Conservation (phyloP, 2,797 vertebrate species). For the Pterois miles region DNA sequence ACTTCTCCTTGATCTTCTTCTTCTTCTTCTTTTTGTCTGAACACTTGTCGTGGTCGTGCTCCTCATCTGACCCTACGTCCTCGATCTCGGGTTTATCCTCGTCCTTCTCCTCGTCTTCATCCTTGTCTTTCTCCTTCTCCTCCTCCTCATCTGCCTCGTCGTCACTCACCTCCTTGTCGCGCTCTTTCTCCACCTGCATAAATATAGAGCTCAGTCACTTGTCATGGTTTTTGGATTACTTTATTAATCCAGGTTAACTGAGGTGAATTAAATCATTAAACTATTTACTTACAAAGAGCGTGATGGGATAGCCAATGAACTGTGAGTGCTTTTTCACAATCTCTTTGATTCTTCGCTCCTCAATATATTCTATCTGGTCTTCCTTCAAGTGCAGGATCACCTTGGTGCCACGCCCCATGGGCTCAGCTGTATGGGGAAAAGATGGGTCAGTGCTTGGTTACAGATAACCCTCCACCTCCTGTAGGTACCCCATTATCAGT, state of each 20-base stretch:
- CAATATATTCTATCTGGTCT: slow-evolving; percentile 91
- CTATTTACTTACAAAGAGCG: slow-evolving; percentile 87
- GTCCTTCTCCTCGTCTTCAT: slow-evolving; percentile 84
- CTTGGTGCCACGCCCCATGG: slow-evolving; percentile 91
- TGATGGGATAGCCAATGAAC: slow-evolving; percentile 95
- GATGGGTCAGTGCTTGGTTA: neutral
- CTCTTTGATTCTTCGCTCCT: slow-evolving; percentile 90
- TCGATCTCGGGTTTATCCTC: slow-evolving; percentile 94
- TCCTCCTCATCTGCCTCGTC: slow-evolving; percentile 90
- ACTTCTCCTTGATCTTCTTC: slow-evolving; percentile 96
- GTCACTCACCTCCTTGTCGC: slow-evolving; percentile 96
- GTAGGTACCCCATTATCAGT: neutral
- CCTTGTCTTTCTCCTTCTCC: slow-evolving; percentile 82
- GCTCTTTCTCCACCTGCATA: slow-evolving; percentile 91
- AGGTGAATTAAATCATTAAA: neutral
- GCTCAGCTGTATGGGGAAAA: slow-evolving; percentile 82
- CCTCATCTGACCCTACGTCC: slow-evolving; percentile 85
- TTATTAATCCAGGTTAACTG: no score
- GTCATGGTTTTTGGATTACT: neutral
- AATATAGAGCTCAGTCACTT: neutral
- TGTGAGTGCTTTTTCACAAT: slow-evolving; percentile 96
- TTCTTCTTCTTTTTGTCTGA: slow-evolving; percentile 94
- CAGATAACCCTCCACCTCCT: accelerated
- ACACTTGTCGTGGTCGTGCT: slow-evolving; percentile 88
- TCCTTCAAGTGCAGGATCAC: slow-evolving; percentile 93